Base-by-base conservation (phyloP, 2,797 vertebrate genomes). In the Siniperca obscura region DNA sequence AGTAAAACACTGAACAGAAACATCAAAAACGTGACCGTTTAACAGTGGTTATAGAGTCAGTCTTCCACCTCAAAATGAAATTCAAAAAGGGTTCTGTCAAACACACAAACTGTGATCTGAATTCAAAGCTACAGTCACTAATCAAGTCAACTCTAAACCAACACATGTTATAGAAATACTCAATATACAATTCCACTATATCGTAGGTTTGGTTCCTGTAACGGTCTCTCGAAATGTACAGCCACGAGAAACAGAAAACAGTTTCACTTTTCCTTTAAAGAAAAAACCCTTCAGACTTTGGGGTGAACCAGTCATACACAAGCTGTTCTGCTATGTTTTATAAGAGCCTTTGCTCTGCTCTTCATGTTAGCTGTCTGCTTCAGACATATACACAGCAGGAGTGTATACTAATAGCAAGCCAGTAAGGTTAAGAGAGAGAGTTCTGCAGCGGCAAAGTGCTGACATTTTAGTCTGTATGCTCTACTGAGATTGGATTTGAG, bases 401-500 rank as follows among this genome's bases (percentile, higher is more conserved):
- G 38, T 42, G 62, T 40, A 34, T 34, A 48, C 53, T 61, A 61
- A 75, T 36, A 56, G 7, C 8, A 69, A 52, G 70, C 64, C 74
- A 16, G 53, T 62, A 17, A 60, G 78, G 64, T 70, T 65, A 75
- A 70, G 48, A 70, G 57, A 70, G n/a, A 48, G 36, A 46, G 73
- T 34, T 69, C 36, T 40, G 22, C 72, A 53, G 61, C 25, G 1
- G 55, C 42, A 64, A 60, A 73, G 44, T 40, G 70, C 81, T 74
- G 78, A 70, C 55, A 71, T 81, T 60, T 50, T 25, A 50, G 59
- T 66, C 12, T 36, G 60, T 25, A 5, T 48, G 48, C 65, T 55
- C 44, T 1, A 13, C 42, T 46, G 50, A 74, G 69, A 81, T 85
- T 80, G 44, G 16, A 82, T 82, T 53, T 72, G 30, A 81, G 62